phyloP scores from a whole-genome alignment of 2,888 invertebrate species.

The Lycocerus yunnanus region DNA sequence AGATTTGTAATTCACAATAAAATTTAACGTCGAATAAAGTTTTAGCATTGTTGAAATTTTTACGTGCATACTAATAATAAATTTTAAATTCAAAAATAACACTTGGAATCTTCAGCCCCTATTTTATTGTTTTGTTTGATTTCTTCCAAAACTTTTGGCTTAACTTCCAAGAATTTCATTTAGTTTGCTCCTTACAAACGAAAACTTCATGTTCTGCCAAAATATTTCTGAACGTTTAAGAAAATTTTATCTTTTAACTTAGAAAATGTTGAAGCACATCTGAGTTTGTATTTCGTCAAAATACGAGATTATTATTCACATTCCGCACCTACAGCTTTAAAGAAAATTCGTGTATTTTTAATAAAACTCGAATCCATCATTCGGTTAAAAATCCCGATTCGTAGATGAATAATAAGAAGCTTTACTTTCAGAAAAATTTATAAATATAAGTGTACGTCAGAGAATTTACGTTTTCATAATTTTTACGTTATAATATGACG shows the following conservation, averaged over 20 bases:
- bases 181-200: neutral
- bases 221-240: neutral
- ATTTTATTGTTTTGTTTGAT: neutral
- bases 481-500: neutral
- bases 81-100: neutral
- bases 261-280: neutral
- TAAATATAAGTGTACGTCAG: neutral
- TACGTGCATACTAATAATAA: neutral
- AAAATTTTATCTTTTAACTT: neutral
- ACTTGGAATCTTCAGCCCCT: neutral
- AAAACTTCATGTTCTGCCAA: neutral
- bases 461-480: neutral
- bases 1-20: neutral
- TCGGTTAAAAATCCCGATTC: neutral
- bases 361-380: neutral
- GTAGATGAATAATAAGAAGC: neutral
- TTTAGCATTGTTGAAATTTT: too few species aligned
- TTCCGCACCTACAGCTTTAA: neutral
- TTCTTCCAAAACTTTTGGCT: neutral
- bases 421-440: neutral
- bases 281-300: neutral
- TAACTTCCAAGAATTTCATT: neutral
- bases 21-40: neutral
- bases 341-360: neutral
- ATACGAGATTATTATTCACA: neutral